A percentile compares a stretch with the other conserved stretches of the same genome.
Evolutionary conservation across 2,888 invertebrate species (phyloP).

Genomic region (Furcula furcula): DNA sequence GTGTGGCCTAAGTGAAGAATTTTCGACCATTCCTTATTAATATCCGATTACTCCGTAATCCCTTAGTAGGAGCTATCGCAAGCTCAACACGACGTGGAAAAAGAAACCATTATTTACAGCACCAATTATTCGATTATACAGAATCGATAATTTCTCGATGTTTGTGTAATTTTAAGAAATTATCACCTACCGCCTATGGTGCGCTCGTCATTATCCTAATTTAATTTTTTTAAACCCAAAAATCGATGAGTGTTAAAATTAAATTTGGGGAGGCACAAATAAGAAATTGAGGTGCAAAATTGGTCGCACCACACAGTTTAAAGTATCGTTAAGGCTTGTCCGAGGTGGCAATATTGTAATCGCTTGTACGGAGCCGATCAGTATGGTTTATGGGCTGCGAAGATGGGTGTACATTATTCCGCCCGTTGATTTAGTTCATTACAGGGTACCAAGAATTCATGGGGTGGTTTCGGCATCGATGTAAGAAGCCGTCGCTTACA

Average conservation of each 20-base stretch:
- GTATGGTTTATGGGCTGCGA: constrained; percentile 64
- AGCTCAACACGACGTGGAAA: constrained; percentile 9
- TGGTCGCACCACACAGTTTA: constrained; percentile 68
- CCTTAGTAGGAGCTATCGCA: constrained; percentile 11
- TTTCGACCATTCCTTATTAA: too few relatives aligned
- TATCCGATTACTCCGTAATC: background rate
- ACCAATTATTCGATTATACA: constrained; percentile 57
- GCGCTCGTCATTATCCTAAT: constrained; percentile 66
- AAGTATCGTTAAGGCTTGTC: constrained; percentile 76
- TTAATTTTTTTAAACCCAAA: constrained; percentile 64
- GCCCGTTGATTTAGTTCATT: constrained; percentile 48
- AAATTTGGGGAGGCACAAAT: constrained; percentile 76
- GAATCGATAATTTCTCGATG: constrained; percentile 48
- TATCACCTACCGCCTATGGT: constrained; percentile 60
- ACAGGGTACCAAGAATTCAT: constrained; percentile 44
- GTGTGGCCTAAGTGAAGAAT: too few relatives aligned
- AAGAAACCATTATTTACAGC: constrained; percentile 44
- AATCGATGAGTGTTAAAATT: constrained; percentile 76
- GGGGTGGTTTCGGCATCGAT: constrained; percentile 33
- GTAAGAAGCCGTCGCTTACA: background rate
- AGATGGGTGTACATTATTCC: constrained; percentile 53
- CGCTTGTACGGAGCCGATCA: constrained; percentile 39
- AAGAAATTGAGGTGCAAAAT: constrained; percentile 75
- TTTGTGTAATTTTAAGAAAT: constrained; percentile 64
- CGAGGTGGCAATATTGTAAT: constrained; percentile 73